Evolutionary conservation across 2,888 invertebrate species (phyloP), one percentile per base, ranked within the genome.

Genomic region (Agapetus fuscipes): DNA sequence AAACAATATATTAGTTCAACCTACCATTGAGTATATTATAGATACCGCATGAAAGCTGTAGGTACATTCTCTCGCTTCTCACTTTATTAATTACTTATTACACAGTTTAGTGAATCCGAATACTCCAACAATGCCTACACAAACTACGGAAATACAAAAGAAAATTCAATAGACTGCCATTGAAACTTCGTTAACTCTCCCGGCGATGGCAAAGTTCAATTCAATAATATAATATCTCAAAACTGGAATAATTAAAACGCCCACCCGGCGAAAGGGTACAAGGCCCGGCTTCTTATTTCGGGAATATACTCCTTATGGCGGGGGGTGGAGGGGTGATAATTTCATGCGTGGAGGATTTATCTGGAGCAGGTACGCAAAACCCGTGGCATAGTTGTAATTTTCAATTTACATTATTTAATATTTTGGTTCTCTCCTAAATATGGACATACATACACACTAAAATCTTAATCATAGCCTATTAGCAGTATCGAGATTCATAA

Each of bases 171-270:
- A 30, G 36, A 34, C 31, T 31, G 13, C 32, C 34, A 33, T 39
- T 40, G 35, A 35, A 41, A 41, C 44, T 45, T 35, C 28, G 36
- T 24, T 39, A 42, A 42, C 42, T 42, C 39, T 17, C 24, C 35
- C 29, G 39, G 33, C 29, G 28, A 24, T 35, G 42, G 35, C 45
- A 42, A 45, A 45, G 42, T 45, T 45, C 45, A 42, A 45, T 45
- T 45, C 39, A 39, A 42, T 45, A n/a, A n/a, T n/a, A n/a, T n/a
- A n/a, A 39, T 42, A 40, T 34, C 27, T 45, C 42, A 30, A 35
- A 42, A 40, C 37, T 39, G 28, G 39, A 33, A 46, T 43, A 46
- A 46, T 46, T 46, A 40, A 43, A 39, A 35, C 32, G 14, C 13
- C 30, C 15, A n/a, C 20, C 37, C n/a, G n/a, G n/a, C n/a, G n/a